Evolutionary conservation across 2,113 vertebrate species (phyloP).

Genomic region (Lamprotornis superbus): DNA sequence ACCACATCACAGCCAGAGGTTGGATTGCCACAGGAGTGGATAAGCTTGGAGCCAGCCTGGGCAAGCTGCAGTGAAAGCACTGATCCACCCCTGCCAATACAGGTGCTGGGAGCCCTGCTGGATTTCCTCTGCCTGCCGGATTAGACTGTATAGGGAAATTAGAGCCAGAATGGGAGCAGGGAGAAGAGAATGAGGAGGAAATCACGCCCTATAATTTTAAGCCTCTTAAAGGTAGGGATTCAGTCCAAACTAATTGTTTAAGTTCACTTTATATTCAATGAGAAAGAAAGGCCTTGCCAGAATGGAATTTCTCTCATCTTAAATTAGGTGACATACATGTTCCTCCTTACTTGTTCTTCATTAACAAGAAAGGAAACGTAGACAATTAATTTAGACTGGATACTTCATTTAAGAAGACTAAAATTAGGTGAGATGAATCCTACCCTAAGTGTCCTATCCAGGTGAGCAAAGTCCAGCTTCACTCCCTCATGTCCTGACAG

Average conservation of each 20-base stretch:
- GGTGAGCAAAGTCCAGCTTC: background rate
- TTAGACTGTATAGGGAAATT: background rate
- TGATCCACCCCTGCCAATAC: background rate
- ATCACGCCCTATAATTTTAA: constrained; percentile 36
- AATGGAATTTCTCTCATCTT: constrained; percentile 24
- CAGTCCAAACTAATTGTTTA: constrained; percentile 26
- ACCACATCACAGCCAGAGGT: constrained; percentile 14
- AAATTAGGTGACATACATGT: background rate
- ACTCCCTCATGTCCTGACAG: background rate
- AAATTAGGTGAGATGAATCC: background rate
- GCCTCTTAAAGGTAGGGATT: constrained; percentile 4
- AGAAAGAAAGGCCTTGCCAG: background rate
- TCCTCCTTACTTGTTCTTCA: background rate
- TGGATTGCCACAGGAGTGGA: background rate
- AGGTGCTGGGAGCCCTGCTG: background rate
- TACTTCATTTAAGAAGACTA: background rate
- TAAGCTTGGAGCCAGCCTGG: background rate
- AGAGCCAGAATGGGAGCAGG: constrained; percentile 12
- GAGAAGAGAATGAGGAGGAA: background rate
- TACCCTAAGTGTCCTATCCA: background rate
- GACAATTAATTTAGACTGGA: background rate
- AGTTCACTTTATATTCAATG: background rate
- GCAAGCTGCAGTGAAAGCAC: background rate
- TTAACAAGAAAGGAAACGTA: background rate
- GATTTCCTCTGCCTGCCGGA: background rate